Conservation (phyloP, 2,888 invertebrate species). For the Hypsopygia costalis region DNA sequence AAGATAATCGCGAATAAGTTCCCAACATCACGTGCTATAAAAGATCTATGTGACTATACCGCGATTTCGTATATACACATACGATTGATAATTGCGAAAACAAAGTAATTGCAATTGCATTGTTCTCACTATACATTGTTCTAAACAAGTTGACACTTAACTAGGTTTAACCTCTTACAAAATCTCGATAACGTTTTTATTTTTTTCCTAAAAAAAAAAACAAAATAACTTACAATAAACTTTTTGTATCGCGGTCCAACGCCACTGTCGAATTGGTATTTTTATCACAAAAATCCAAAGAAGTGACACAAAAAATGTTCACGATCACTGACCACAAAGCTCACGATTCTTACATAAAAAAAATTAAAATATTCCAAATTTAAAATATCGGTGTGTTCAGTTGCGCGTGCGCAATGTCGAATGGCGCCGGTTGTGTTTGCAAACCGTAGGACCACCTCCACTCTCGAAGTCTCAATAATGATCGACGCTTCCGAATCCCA, state of each 20-base stretch:
- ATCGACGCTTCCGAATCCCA: slow-evolving; percentile 46
- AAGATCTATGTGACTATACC: no score
- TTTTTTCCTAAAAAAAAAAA: neutral
- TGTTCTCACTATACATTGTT: slow-evolving; percentile 22
- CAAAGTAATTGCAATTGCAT: slow-evolving; percentile 31
- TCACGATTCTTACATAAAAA: slow-evolving; percentile 16
- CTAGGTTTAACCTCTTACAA: slow-evolving; percentile 2
- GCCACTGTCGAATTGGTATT: slow-evolving; percentile 35
- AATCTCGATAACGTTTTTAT: slow-evolving; percentile 1
- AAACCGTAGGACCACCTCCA: slow-evolving; percentile 47
- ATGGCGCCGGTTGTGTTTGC: slow-evolving; percentile 53
- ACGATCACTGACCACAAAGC: slow-evolving; percentile 27
- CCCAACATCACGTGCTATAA: no score
- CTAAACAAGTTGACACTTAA: slow-evolving; percentile 4
- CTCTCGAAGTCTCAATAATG: slow-evolving; percentile 26
- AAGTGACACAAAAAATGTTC: slow-evolving; percentile 30
- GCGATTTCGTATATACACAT: neutral
- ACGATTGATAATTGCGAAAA: slow-evolving; percentile 35
- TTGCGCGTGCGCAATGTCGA: slow-evolving; percentile 43
- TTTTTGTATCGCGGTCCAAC: slow-evolving; percentile 6
- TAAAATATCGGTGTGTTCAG: slow-evolving; percentile 27
- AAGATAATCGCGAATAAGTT: no score
- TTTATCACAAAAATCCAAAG: slow-evolving; percentile 38
- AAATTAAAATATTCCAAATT: slow-evolving; percentile 21
- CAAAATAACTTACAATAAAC: slow-evolving; percentile 11